phyloP scores from a whole-genome alignment of 2,113 vertebrate species.

The Eurypyga helias region DNA sequence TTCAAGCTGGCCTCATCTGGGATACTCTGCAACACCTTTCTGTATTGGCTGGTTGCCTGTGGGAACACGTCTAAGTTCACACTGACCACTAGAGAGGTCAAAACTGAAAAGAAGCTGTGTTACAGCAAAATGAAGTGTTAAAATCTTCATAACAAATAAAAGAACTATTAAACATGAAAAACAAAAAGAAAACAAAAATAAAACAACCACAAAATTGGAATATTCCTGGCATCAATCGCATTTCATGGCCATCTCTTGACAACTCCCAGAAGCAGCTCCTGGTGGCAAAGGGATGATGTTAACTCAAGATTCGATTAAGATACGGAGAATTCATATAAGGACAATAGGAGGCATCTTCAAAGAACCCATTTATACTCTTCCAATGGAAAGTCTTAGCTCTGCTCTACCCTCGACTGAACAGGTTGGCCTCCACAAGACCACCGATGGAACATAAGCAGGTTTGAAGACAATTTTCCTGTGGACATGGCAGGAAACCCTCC shows the following conservation, averaged over 20 bases:
- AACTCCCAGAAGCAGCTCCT: neutral
- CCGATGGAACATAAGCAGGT: fast-evolving
- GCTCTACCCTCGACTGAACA: neutral
- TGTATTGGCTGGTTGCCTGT: neutral
- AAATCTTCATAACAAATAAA: neutral
- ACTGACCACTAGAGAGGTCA: neutral
- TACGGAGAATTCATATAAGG: neutral
- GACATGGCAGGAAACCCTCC: neutral
- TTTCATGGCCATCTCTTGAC: neutral
- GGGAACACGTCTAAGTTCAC: neutral
- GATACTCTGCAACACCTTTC: neutral
- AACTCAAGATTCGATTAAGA: neutral
- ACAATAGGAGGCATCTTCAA: neutral
- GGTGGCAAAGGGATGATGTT: neutral
- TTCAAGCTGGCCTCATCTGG: neutral
- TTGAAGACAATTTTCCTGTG: neutral
- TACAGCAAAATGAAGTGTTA: neutral
- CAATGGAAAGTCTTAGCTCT: neutral
- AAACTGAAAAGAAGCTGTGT: neutral
- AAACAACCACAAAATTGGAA: neutral
- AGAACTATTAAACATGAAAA: neutral
- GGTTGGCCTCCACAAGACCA: fast-evolving
- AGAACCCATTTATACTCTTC: neutral
- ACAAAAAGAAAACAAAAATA: neutral
- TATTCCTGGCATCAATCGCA: neutral